Conservation (phyloP, 2,113 vertebrate species). For the Ailurus styani region DNA sequence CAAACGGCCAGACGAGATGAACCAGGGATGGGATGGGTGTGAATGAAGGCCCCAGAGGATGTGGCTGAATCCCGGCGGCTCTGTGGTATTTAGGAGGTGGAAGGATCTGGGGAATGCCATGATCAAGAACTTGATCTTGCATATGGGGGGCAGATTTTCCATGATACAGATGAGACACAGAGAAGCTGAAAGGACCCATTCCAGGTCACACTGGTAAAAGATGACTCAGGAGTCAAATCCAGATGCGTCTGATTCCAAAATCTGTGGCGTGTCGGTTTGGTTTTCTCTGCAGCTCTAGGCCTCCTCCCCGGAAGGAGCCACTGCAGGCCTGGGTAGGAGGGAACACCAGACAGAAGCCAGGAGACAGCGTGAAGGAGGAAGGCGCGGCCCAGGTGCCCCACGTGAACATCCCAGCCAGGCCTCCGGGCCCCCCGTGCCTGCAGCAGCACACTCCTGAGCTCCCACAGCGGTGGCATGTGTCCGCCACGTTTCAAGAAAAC, state of each 20-base stretch:
- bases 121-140: not conserved
- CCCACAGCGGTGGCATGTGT: accelerated
- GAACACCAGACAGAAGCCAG: not conserved
- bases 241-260: not conserved
- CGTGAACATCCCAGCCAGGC: not conserved
- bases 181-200: not conserved
- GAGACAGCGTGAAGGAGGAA: not conserved
- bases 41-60: not conserved
- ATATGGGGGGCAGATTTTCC: not conserved
- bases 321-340: not conserved
- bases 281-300: not conserved
- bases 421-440: accelerated
- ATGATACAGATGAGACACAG: not conserved
- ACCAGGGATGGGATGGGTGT: too few relatives aligned
- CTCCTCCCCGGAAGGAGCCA: not conserved
- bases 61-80: not conserved
- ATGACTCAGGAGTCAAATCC: not conserved
- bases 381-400: not conserved
- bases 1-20: not conserved
- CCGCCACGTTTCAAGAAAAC: not conserved
- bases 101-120: not conserved
- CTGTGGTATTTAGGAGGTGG: not conserved
- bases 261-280: not conserved
- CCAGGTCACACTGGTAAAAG: not conserved
- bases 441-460: not conserved